Conservation (phyloP, 2,797 vertebrate species). For the Sebastes umbrosus region DNA sequence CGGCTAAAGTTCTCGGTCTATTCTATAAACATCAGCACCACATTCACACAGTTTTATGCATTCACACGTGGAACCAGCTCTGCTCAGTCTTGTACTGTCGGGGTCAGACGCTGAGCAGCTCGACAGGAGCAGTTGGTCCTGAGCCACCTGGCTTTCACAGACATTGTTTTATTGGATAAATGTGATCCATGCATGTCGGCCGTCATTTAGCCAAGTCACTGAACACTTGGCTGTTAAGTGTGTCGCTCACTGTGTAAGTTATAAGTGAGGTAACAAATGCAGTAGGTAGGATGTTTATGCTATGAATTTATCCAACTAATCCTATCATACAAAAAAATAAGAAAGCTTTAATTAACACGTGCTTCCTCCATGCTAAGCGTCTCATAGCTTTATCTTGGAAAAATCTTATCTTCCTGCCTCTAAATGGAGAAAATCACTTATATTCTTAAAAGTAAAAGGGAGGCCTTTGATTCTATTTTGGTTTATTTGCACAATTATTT, state of each 20-base stretch:
- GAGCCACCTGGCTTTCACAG: conserved; percentile 11
- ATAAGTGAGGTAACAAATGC: not conserved
- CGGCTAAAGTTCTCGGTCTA: not conserved
- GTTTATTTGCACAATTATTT: no score
- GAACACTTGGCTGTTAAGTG: not conserved
- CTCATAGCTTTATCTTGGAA: not conserved
- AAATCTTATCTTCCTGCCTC: no score
- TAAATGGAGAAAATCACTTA: no score
- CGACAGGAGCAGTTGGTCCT: conserved; percentile 10
- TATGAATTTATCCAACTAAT: not conserved
- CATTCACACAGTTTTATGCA: not conserved
- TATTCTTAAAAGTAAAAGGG: not conserved
- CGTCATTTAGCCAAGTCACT: not conserved
- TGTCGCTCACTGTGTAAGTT: not conserved
- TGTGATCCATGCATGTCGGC: not conserved
- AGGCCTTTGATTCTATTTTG: not conserved
- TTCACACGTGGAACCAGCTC: conserved; percentile 27
- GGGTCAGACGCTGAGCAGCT: not conserved
- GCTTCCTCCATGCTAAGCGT: not conserved
- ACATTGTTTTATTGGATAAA: conserved; percentile 2
- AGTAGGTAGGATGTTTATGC: not conserved
- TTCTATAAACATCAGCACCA: conserved; percentile 22
- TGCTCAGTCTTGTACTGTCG: conserved; percentile 7
- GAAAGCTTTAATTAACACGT: not conserved
- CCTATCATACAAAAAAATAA: not conserved